phyloP scores from a whole-genome alignment of 2,888 invertebrate genomes.

The Diarsia dahlii region DNA sequence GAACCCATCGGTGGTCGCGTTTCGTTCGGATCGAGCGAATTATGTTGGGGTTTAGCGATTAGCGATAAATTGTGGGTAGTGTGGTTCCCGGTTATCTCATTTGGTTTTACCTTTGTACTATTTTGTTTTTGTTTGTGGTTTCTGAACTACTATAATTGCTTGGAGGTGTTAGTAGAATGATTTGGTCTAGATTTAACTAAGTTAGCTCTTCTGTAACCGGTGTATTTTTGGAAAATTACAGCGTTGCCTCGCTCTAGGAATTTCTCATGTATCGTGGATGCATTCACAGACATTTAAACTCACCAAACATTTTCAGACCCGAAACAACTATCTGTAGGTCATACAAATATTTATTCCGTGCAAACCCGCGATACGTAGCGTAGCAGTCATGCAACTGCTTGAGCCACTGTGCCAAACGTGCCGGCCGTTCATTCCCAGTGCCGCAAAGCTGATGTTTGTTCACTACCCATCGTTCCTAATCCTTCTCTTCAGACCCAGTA shows the following conservation, averaged over 20 bases:
- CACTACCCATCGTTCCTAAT: background rate
- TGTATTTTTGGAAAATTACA: no score
- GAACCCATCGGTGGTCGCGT: conserved; percentile 54
- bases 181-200: background rate
- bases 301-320: no score
- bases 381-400: no score
- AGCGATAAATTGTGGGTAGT: conserved; percentile 63
- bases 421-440: no score
- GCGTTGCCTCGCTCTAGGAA: no score
- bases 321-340: no score
- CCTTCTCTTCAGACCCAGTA: background rate
- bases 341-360: no score
- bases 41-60: conserved; percentile 67
- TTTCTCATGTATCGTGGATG: no score
- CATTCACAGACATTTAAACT: no score
- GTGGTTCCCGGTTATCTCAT: conserved; percentile 54
- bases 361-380: no score
- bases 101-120: conserved; percentile 53
- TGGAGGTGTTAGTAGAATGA: background rate
- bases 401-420: no score
- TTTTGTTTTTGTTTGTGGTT: conserved; percentile 25
- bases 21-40: conserved; percentile 53
- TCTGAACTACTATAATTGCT: conserved; percentile 13
- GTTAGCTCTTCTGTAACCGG: no score
- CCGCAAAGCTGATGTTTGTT: background rate